These are phyloP conservation scores for Bambusicola thoracicus DNA, from an alignment of 2,113 vertebrate species.

Conservation along the genomic window DNA sequence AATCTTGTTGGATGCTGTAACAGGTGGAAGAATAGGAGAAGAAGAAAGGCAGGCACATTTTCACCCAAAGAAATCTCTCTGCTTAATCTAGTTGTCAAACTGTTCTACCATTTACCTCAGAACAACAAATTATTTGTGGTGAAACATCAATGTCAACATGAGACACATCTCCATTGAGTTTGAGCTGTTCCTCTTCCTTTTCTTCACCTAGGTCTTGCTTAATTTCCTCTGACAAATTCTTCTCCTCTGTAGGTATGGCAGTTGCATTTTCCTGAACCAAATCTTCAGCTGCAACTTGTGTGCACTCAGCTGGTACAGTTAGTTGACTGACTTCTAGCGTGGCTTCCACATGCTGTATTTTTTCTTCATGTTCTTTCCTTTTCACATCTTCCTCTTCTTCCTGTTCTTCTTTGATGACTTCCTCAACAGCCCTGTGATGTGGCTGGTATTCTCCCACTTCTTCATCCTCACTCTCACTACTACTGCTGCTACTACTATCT, in stretches of 20 bases:
- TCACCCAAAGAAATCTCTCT: slow-evolving; percentile 59
- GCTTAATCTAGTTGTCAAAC: slow-evolving; percentile 59
- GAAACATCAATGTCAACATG: slow-evolving; percentile 86
- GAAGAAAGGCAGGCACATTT: slow-evolving; percentile 74
- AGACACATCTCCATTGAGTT: slow-evolving; percentile 90
- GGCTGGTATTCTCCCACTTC: slow-evolving; percentile 90
- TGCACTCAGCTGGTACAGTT: slow-evolving; percentile 53
- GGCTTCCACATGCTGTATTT: slow-evolving; percentile 55
- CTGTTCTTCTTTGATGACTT: slow-evolving; percentile 85
- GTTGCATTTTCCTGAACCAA: slow-evolving; percentile 61
- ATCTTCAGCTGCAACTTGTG: slow-evolving; percentile 60
- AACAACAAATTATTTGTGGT: slow-evolving; percentile 98
- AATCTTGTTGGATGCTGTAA: slow-evolving; percentile 59
- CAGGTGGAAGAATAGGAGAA: slow-evolving; percentile 71
- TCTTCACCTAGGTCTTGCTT: slow-evolving; percentile 71
- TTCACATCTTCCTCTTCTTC: slow-evolving; percentile 80
- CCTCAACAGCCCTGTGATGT: slow-evolving; percentile 77
- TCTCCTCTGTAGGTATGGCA: slow-evolving; percentile 63
- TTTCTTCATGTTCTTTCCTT: slow-evolving; percentile 47
- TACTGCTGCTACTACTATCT: slow-evolving; percentile 85
- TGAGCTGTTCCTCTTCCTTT: slow-evolving; percentile 79
- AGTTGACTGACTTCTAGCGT: slow-evolving; percentile 55
- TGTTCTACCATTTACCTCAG: slow-evolving; percentile 94
- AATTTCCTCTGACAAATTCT: slow-evolving; percentile 64
- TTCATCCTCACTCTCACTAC: slow-evolving; percentile 93